These are phyloP conservation scores for Ips typographus DNA, from an alignment of 1,140 invertebrate species.

Conservation along the genomic window DNA sequence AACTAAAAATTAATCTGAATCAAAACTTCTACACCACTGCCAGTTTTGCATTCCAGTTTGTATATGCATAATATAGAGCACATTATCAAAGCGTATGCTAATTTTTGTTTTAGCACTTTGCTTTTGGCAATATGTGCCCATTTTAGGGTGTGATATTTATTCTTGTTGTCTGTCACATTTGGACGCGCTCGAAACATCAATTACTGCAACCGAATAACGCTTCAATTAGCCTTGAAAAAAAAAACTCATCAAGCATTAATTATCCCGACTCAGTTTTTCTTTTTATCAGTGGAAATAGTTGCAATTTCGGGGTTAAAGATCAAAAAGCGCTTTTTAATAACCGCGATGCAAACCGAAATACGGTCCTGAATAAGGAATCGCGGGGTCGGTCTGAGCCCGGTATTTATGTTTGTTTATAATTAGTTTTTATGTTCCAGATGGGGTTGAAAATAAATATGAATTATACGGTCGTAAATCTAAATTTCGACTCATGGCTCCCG, in stretches of 20 bases:
- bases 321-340: background rate
- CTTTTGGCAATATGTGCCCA: background rate
- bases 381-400: background rate
- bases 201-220: background rate
- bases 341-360: background rate
- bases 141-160: too few relatives aligned
- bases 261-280: background rate
- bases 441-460: slow-evolving; percentile 35
- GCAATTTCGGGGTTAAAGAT: background rate
- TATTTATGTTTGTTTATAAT: slow-evolving; percentile 39
- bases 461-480: slow-evolving; percentile 34
- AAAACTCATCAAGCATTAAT: background rate
- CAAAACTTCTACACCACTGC: too few relatives aligned
- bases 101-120: slow-evolving; percentile 10
- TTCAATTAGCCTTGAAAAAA: background rate
- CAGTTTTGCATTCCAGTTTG: too few relatives aligned
- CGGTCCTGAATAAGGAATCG: background rate
- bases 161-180: too few relatives aligned
- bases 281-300: background rate
- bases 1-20: too few relatives aligned
- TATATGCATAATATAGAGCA: background rate
- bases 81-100: slow-evolving; percentile 15
- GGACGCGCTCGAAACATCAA: too few relatives aligned
- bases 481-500: slow-evolving; percentile 19
- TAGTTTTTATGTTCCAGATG: slow-evolving; percentile 37